Evolutionary conservation across 2,797 vertebrate genomes (phyloP), one percentile per base, ranked within the genome.

Genomic region (Centropyge bicolor): DNA sequence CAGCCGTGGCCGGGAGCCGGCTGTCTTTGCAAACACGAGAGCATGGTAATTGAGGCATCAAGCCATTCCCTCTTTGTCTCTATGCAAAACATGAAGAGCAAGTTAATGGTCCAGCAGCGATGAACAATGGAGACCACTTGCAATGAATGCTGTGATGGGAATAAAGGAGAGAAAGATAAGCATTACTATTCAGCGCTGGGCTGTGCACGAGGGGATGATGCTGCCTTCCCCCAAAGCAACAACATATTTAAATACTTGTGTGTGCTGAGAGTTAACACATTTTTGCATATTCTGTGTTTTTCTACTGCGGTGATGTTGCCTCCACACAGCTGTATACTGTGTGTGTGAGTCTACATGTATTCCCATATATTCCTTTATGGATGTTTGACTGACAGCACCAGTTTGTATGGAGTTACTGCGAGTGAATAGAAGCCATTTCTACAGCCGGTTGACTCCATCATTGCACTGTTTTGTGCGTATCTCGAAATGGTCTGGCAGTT

Each of bases 41-140:
- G 82, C 74, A 68, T 57, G 77, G 75, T 92, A 92, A 93, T 90
- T 89, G 88, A 90, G 91, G 85, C 85, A 82, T 91, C 89, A 80
- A 86, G 84, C 87, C 87, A 55, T 74, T 80, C 65, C 61, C 80
- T 77, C 86, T 86, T 85, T 89, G 89, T 90, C 85, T 91, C 76
- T 64, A 84, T 83, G 87, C 87, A 86, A 84, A 86, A 82, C 85
- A 86, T 62, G 80, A 81, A 81, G 81, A 81, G 82, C 82, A 76
- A 80, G 81, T 87, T 88, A 90, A 92, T 89, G 87, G 86, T 82
- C 84, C 78, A 61, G 85, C 76, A 65, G 80, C 20, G 41, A 75
- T 62, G 86, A 90, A 90, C 85, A 89, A 91, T 79, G 83, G 74
- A 72, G 81, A 64, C 80, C 84, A 63, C 78, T 82, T 74, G 75